These are phyloP conservation scores for Hypercompe scribonia DNA, from an alignment of 2,888 invertebrate genomes.

Conservation along the genomic window DNA sequence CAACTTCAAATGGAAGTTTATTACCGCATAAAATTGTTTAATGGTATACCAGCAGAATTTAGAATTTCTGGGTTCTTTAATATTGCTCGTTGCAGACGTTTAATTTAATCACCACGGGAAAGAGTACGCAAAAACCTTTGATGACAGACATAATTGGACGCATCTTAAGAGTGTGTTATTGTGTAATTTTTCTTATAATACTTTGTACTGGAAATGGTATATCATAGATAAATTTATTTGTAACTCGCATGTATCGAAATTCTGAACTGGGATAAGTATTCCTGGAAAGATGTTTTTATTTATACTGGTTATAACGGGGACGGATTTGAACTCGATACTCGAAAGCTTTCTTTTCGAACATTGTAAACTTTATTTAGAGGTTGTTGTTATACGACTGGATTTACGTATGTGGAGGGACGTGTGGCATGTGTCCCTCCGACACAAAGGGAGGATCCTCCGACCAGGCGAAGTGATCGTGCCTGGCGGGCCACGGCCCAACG, in stretches of 20 bases:
- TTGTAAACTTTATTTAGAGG: not conserved
- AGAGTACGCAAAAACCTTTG: not conserved
- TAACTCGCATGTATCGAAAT: not conserved
- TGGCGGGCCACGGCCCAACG: too few species aligned
- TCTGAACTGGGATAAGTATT: not conserved
- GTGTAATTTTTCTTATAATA: not conserved
- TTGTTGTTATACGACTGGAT: too few species aligned
- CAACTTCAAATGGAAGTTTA: not conserved
- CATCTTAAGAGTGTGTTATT: not conserved
- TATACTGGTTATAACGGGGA: too few species aligned
- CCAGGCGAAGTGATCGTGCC: too few species aligned
- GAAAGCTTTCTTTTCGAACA: not conserved
- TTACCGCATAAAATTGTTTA: slow-evolving; percentile 2
- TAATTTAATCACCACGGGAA: not conserved
- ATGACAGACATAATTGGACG: not conserved
- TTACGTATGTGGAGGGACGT: too few species aligned
- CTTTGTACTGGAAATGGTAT: too few species aligned
- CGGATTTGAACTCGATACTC: not conserved
- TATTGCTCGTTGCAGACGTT: not conserved
- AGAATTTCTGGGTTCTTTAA: not conserved
- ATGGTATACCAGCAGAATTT: not conserved
- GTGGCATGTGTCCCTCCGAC: too few species aligned
- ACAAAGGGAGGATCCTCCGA: too few species aligned
- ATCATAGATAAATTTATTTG: too few species aligned
- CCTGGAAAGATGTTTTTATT: too few species aligned